Evolutionary conservation across 2,797 vertebrate species (phyloP), one percentile per base, ranked within the genome.

Genomic region (Rachycentron canadum): DNA sequence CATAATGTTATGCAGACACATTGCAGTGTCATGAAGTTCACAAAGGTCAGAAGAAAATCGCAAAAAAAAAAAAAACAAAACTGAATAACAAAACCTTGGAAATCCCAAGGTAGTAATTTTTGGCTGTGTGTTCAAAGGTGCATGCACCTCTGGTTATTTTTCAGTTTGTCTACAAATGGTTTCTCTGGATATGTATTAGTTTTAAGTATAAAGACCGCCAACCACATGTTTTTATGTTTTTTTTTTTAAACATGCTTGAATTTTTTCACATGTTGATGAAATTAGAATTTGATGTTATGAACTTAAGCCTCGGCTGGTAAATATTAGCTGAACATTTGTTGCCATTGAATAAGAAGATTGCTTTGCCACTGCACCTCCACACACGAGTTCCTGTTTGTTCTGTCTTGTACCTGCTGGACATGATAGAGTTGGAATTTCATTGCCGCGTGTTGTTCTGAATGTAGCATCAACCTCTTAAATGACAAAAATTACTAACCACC

Each of bases 31-130:
- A 58, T 59, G 11, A 49, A 62, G 55, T 50, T 53, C 21, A 60
- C 7, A 64, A 26, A 73, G n/a, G 50, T 69, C 61, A 73, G 26
- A 21, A 59, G 23, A 28, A 72, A 66, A 50, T 68, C 36, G 11
- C 38, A 73, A 65, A 50, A 69, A 49, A 81, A 11, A 70, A 57
- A 66, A 32, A 66, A 53, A 81, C 8, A 70, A 57, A 69, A 32
- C 30, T 32, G 16, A 76, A 71, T 62, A 67, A 67, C 26, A 63
- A 75, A 55, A 65, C 14, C 25, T 19, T 30, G 7, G 12, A 68
- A 67, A 45, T 56, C 38, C 2, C 49, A 26, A 57, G 21, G 25
- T 40, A 65, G 23, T 23, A 11, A n/a, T 74, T 72, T 69, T 21
- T 77, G 41, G 17, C 21, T 28, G 0, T 52, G 19, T 63, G 28